Percentiles rank a stretch among this genome's conserved stretches.
These are phyloP conservation scores for Tragelaphus eurycerus DNA, from an alignment of 2,797 vertebrate species.

Conservation along the genomic window DNA sequence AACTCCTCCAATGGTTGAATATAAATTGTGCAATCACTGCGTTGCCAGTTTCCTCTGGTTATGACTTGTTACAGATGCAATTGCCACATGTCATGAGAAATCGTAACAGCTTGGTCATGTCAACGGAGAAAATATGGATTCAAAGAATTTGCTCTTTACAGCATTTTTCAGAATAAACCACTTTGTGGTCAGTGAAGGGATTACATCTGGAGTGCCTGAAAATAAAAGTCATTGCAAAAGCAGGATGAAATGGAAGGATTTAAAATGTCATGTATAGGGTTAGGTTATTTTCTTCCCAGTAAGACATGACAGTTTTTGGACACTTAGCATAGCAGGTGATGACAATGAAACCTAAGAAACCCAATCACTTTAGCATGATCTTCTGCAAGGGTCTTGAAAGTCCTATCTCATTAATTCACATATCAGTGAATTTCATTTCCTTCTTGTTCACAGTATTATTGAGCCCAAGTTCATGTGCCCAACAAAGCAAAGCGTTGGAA, in stretches of 20 bases:
- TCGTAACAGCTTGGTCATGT: constrained; percentile 42
- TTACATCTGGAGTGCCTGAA: constrained; percentile 60
- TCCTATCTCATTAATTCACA: not conserved
- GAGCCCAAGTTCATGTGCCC: not conserved
- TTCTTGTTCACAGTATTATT: not conserved
- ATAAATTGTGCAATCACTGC: constrained; percentile 40
- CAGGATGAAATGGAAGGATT: constrained; percentile 14
- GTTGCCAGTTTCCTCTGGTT: constrained; percentile 45
- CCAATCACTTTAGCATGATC: not conserved
- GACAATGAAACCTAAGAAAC: not conserved
- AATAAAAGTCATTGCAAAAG: constrained; percentile 61
- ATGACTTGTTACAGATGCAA: constrained; percentile 46
- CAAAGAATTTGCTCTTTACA: constrained; percentile 53
- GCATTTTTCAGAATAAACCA: constrained; percentile 58
- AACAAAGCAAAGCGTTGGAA: not conserved
- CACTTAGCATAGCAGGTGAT: not conserved
- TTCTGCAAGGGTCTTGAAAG: not conserved
- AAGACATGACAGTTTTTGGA: not conserved
- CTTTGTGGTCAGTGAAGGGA: constrained; percentile 58
- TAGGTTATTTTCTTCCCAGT: constrained; percentile 21
- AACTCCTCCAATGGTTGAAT: constrained; percentile 46
- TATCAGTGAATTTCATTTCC: not conserved
- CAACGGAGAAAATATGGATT: constrained; percentile 53
- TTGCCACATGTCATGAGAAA: constrained; percentile 47
- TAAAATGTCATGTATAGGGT: constrained; percentile 49